phyloP scores from a whole-genome alignment of 1,140 invertebrate genomes.

The Drosophila cardini region DNA sequence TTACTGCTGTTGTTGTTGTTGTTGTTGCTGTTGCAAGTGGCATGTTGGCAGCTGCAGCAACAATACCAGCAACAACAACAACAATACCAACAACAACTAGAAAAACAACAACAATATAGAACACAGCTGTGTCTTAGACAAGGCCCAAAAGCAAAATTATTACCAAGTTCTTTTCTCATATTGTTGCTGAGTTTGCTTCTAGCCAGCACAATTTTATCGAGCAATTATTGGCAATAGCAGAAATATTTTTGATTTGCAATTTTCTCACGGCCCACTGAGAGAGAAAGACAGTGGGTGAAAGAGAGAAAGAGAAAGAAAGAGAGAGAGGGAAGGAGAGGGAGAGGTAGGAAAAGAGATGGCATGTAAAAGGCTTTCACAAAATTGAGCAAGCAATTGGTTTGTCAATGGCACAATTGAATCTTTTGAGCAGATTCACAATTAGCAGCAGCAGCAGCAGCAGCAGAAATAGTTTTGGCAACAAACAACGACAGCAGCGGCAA shows the following conservation, averaged over 20 bases:
- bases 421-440: conserved; percentile 70
- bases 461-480: conserved; percentile 24
- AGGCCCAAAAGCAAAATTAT: conserved; percentile 45
- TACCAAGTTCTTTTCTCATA: conserved; percentile 48
- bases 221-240: conserved; percentile 77
- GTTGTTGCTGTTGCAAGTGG: conserved; percentile 59
- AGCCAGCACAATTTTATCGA: conserved; percentile 41
- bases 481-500: conserved; percentile 7
- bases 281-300: not conserved
- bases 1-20: conserved; percentile 38
- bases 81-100: conserved; percentile 56
- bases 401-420: conserved; percentile 79
- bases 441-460: conserved; percentile 63
- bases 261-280: conserved; percentile 64
- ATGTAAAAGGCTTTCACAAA: conserved; percentile 70
- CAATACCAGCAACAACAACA: conserved; percentile 44
- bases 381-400: conserved; percentile 73
- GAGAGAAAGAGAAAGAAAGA: conserved; percentile 6
- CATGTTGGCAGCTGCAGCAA: conserved; percentile 64
- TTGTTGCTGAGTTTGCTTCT: conserved; percentile 26
- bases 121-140: conserved; percentile 68
- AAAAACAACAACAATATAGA: conserved; percentile 70
- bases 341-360: not conserved
- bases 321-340: conserved; percentile 9
- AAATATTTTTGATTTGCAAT: conserved; percentile 71